These are phyloP conservation scores for Platanista minor DNA, from an alignment of 2,113 vertebrate species.

Conservation along the genomic window DNA sequence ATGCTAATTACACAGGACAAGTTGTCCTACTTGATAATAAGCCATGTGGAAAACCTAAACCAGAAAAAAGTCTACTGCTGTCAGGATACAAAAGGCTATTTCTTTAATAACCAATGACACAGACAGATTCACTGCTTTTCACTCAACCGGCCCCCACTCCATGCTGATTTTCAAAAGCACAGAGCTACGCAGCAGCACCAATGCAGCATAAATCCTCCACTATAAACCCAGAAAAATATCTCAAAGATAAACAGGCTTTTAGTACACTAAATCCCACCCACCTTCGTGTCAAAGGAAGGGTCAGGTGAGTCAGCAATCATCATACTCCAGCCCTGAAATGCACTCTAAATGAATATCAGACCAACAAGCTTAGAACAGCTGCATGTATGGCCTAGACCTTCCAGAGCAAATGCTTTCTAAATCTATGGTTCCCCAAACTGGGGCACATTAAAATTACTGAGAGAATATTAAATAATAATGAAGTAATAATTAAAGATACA, in stretches of 20 bases:
- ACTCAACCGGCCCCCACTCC: slow-evolving; percentile 63
- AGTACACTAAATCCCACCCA: slow-evolving; percentile 11
- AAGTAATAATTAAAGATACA: not conserved
- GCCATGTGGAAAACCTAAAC: slow-evolving; percentile 84
- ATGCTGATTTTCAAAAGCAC: slow-evolving; percentile 58
- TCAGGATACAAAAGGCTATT: slow-evolving; percentile 65
- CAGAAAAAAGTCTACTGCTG: slow-evolving; percentile 79
- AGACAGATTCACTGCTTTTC: slow-evolving; percentile 70
- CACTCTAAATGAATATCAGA: not conserved
- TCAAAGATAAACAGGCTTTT: slow-evolving; percentile 32
- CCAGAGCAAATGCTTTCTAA: not conserved
- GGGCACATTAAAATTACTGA: not conserved
- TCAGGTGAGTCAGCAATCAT: slow-evolving; percentile 10
- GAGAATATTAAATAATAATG: not conserved
- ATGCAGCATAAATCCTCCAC: slow-evolving; percentile 23
- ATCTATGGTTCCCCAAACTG: not conserved
- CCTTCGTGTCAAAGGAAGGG: not conserved
- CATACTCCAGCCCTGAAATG: not conserved
- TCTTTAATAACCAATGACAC: slow-evolving; percentile 70
- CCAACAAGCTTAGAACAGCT: not conserved
- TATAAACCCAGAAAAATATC: not conserved
- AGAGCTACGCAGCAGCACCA: slow-evolving; percentile 18
- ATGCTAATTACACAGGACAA: slow-evolving; percentile 85
- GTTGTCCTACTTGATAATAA: slow-evolving; percentile 84
- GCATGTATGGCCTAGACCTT: not conserved